Evolutionary conservation across 2,888 invertebrate genomes (phyloP).

Genomic region (Ctena decussata): DNA sequence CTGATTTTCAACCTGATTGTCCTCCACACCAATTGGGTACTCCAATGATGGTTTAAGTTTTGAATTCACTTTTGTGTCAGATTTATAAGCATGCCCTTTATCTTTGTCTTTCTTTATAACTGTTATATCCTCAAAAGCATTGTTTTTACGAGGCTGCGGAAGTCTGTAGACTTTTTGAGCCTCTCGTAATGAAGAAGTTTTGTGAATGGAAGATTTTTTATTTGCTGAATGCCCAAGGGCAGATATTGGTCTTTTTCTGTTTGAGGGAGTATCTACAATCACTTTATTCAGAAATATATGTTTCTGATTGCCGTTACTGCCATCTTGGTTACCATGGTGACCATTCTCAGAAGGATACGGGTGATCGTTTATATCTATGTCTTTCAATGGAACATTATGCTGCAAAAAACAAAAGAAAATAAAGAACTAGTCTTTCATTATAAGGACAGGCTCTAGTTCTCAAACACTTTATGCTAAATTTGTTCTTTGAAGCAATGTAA

Average conservation of each 20-base stretch:
- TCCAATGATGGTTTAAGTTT: slow-evolving; percentile 70
- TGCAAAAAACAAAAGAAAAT: neutral
- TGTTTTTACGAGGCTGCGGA: slow-evolving; percentile 46
- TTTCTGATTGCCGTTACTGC: slow-evolving; percentile 23
- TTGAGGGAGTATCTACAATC: slow-evolving; percentile 26
- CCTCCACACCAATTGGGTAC: slow-evolving; percentile 58
- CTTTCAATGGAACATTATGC: neutral
- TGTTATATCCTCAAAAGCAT: slow-evolving; percentile 26
- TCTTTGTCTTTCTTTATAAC: slow-evolving; percentile 15
- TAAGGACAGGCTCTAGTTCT: no score
- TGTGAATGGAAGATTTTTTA: slow-evolving; percentile 34
- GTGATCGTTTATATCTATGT: slow-evolving; percentile 40
- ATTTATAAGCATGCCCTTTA: slow-evolving; percentile 30
- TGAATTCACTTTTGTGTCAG: slow-evolving; percentile 61
- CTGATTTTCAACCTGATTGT: slow-evolving; percentile 17
- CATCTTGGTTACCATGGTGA: slow-evolving; percentile 25
- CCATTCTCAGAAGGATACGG: slow-evolving; percentile 55
- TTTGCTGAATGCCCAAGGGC: slow-evolving; percentile 29
- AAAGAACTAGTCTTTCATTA: no score
- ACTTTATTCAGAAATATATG: slow-evolving; percentile 42
- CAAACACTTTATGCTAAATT: no score
- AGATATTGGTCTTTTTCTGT: slow-evolving; percentile 56
- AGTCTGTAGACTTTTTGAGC: slow-evolving; percentile 59
- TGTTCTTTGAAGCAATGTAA: no score
- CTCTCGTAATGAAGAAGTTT: slow-evolving; percentile 64